Conservation (phyloP, 1,140 invertebrate species). For the Physella acuta region DNA sequence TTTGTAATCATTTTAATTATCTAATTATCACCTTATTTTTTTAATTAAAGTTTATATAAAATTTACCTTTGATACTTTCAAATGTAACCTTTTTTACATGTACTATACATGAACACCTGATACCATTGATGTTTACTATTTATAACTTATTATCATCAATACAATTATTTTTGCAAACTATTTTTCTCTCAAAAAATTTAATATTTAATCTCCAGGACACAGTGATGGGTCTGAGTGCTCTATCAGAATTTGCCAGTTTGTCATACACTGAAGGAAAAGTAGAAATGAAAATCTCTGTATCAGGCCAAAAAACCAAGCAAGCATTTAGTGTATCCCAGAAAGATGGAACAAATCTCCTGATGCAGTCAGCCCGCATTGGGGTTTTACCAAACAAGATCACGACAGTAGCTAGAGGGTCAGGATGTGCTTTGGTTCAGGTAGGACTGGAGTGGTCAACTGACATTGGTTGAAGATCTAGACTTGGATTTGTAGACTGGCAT, state of each 20-base stretch:
- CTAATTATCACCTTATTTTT: not conserved
- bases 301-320: slow-evolving; percentile 13
- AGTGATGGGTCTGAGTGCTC: slow-evolving; percentile 61
- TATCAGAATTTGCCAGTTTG: slow-evolving; percentile 54
- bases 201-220: slow-evolving; percentile 53
- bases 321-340: slow-evolving; percentile 37
- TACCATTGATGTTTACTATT: not conserved
- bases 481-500: too few relatives aligned
- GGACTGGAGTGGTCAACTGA: too few relatives aligned
- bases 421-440: slow-evolving; percentile 80
- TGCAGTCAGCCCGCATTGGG: slow-evolving; percentile 34
- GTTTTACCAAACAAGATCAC: slow-evolving; percentile 30
- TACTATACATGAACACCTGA: not conserved
- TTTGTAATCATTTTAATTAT: too few relatives aligned
- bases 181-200: not conserved
- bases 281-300: slow-evolving; percentile 27
- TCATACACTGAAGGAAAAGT: slow-evolving; percentile 32
- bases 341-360: slow-evolving; percentile 42
- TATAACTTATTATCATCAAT: not conserved
- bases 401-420: slow-evolving; percentile 75
- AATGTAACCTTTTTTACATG: not conserved
- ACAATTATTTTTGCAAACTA: too few relatives aligned
- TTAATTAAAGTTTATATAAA: not conserved
- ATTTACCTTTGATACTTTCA: not conserved
- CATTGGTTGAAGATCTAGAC: too few relatives aligned